A percentile compares a stretch with the other conserved stretches of the same genome.
These are phyloP conservation scores for Bemisia tabaci DNA, from an alignment of 1,140 invertebrate genomes.

Conservation along the genomic window DNA sequence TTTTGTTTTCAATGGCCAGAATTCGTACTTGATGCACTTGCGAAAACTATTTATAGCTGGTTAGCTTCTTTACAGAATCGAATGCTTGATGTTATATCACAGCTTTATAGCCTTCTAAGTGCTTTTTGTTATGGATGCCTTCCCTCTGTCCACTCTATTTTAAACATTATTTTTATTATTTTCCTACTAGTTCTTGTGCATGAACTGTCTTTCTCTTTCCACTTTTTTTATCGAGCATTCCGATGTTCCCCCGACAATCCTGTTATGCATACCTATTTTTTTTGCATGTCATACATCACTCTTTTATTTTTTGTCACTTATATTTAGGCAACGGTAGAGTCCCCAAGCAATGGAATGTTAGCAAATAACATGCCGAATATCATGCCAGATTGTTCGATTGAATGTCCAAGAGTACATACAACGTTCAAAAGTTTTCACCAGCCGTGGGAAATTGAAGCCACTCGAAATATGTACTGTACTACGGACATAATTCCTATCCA, in stretches of 20 bases:
- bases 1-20: too few species aligned
- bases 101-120: neutral
- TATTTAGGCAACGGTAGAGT: constrained; percentile 4
- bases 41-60: too few species aligned
- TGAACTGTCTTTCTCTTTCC: neutral
- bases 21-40: too few species aligned
- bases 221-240: neutral
- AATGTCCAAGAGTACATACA: constrained; percentile 30
- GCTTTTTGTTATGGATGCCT: neutral
- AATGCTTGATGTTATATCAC: neutral
- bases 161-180: neutral
- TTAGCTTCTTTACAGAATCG: neutral
- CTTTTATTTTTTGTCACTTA: neutral
- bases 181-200: neutral
- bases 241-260: too few species aligned
- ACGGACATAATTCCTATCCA: constrained; percentile 54
- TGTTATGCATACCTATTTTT: too few species aligned
- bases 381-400: constrained; percentile 7
- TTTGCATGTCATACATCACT: neutral
- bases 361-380: neutral
- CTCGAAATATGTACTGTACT: constrained; percentile 31
- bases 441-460: constrained; percentile 39
- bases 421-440: constrained; percentile 40
- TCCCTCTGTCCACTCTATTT: neutral
- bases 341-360: constrained; percentile 13